Evolutionary conservation across 2,888 invertebrate genomes (phyloP), one percentile per base, ranked within the genome.

Genomic region (Temnothorax ravouxi): DNA sequence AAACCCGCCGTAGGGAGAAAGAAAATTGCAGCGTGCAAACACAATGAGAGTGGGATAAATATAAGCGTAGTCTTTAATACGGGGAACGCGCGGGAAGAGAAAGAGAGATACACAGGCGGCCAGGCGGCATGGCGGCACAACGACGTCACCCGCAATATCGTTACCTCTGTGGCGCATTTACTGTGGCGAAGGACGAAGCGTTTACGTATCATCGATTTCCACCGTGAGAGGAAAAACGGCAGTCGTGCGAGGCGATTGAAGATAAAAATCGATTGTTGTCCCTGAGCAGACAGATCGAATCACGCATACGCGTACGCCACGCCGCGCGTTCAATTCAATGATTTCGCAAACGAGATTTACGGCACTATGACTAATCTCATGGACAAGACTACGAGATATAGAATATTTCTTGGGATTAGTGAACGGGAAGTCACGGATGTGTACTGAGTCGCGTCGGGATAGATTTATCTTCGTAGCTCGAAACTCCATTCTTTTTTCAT

Each of bases 191-290:
- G 90, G 91, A 90, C 90, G 85, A n/a, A n/a, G 82, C 29, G 62
- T 88, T 89, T 89, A 89, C 88, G 88, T 87, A 87, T 88, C 90
- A 87, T 29, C 88, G 86, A 81, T 76, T 85, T 62, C 81, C 54
- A 71, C 54, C 79, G 61, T 84, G 84, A 75, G 79, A 72, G 79
- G 72, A 80, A 80, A 80, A 71, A 80, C n/a, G 13, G 54, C 21
- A 25, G 34, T 25, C 25, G 76, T 29, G 50, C 50, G 72, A 21
- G 77, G 62, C 56, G 82, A 71, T 38, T 71, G 52, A 44, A 64
- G 77, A 84, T 85, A 89, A 86, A 79, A 83, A 81, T 89, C 91
- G 86, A 90, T 90, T 85, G 88, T 90, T 86, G 89, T 89, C 91
- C 88, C 91, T 89, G 89, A 87, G 69, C 76, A 47, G 76, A 81